Percentiles rank a stretch among this genome's conserved stretches.
Evolutionary conservation across 64 coral and sea anemone species (phyloP).

Genomic region (Actinia equina): DNA sequence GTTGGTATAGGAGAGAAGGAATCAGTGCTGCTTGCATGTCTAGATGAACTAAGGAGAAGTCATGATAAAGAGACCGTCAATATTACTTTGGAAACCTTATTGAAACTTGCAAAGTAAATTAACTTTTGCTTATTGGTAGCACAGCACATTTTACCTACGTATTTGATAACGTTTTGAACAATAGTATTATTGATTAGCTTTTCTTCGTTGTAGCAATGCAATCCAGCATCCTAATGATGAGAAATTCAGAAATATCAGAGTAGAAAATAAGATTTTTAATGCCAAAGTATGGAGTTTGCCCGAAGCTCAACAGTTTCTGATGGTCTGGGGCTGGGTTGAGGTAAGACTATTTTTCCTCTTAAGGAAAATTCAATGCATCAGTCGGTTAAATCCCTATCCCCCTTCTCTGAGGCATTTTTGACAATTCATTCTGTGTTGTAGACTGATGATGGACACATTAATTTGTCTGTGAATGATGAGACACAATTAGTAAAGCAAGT

Average conservation of each 20-base stretch:
- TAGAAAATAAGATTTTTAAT: conserved; percentile 67
- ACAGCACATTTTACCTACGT: neutral
- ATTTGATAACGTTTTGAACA: neutral
- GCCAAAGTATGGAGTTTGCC: conserved; percentile 71
- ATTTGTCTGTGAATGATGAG: conserved; percentile 52
- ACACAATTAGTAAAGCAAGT: conserved; percentile 79
- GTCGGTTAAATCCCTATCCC: too few relatives aligned
- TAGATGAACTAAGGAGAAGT: conserved; percentile 41
- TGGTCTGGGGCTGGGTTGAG: conserved; percentile 75
- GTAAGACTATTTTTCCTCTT: conserved; percentile 11
- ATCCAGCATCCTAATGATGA: conserved; percentile 65
- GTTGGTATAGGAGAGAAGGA: conserved; percentile 72
- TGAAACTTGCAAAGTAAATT: conserved; percentile 60
- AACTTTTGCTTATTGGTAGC: neutral
- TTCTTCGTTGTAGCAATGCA: conserved; percentile 48
- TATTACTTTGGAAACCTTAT: conserved; percentile 65
- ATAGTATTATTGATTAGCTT: neutral
- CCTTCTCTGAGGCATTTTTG: too few relatives aligned
- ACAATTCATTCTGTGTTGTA: neutral
- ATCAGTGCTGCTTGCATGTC: conserved; percentile 20
- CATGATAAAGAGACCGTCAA: conserved; percentile 54
- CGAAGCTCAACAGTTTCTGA: conserved; percentile 76
- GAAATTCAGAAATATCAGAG: conserved; percentile 64
- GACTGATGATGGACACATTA: conserved; percentile 25
- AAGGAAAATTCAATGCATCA: too few relatives aligned